Conservation (phyloP, 64 coral and sea anemone genomes). For the Porites lutea region DNA sequence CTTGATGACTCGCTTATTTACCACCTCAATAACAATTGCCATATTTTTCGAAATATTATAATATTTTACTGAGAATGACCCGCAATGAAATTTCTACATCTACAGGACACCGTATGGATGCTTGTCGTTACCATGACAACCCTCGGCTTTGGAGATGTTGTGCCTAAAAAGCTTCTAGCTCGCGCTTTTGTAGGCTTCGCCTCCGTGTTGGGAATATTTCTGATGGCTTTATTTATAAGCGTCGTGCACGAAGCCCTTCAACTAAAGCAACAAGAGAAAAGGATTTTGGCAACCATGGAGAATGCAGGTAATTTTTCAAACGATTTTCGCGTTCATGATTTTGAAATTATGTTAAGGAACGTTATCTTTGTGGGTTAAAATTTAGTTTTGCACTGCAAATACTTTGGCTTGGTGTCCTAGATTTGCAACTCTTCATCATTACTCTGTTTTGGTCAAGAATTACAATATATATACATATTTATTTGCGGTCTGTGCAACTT, state of each 20-base stretch:
- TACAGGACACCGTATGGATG: conserved; percentile 95
- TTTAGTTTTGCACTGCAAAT: no score
- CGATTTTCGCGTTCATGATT: neutral
- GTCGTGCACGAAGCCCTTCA: conserved; percentile 95
- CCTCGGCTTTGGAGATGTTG: conserved; percentile 95
- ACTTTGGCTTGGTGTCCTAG: no score
- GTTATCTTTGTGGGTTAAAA: no score
- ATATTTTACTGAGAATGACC: no score
- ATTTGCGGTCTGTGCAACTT: no score
- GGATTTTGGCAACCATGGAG: conserved; percentile 94
- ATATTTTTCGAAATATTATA: no score
- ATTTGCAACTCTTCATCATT: no score
- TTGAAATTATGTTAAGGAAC: neutral
- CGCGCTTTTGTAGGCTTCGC: conserved; percentile 91
- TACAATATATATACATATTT: no score
- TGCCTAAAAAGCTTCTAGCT: conserved; percentile 79
- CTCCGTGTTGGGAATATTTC: conserved; percentile 93
- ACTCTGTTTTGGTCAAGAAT: no score
- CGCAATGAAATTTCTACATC: neutral
- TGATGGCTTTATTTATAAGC: conserved; percentile 98
- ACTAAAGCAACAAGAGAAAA: conserved; percentile 92
- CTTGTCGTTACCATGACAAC: conserved; percentile 99
- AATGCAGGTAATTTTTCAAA: conserved; percentile 81
- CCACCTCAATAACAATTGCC: no score
- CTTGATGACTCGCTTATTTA: no score